Evolutionary conservation across 2,888 invertebrate genomes (phyloP).

Genomic region (Andrena bucephala): DNA sequence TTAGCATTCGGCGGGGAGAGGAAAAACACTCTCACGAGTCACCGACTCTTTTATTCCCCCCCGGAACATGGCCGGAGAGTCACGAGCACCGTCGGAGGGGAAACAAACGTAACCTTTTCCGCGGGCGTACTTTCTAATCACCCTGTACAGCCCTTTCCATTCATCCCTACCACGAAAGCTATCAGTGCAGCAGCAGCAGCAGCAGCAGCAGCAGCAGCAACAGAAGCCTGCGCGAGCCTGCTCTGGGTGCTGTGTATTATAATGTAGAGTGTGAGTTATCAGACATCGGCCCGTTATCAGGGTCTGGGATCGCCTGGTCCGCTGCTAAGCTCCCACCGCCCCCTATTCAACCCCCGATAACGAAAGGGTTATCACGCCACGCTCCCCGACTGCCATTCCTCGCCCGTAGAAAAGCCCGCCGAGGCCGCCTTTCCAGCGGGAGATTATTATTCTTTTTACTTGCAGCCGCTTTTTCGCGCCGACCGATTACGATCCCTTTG

Average conservation of each 20-base stretch:
- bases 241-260: conserved; percentile 78
- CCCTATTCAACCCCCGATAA: conserved; percentile 79
- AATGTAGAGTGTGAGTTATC: conserved; percentile 83
- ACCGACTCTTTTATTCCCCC: not conserved
- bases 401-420: conserved; percentile 66
- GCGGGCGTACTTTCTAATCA: conserved; percentile 69
- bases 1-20: not conserved
- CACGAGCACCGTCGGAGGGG: conserved; percentile 13
- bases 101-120: conserved; percentile 20
- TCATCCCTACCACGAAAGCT: conserved; percentile 38
- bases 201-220: conserved; percentile 52
- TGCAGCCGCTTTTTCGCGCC: conserved; percentile 73
- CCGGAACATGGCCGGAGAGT: not conserved
- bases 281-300: conserved; percentile 81
- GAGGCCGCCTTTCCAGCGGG: conserved; percentile 68
- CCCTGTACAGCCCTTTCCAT: conserved; percentile 44
- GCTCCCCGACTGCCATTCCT: conserved; percentile 75
- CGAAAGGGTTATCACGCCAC: conserved; percentile 84
- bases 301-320: conserved; percentile 80
- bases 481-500: conserved; percentile 80
- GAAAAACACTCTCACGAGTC: not conserved
- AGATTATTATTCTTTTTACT: conserved; percentile 76
- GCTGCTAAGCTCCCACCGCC: conserved; percentile 77
- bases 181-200: conserved; percentile 47
- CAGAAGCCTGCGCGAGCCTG: conserved; percentile 61